These are phyloP conservation scores for Proterorhinus semilunaris DNA, from an alignment of 2,113 vertebrate genomes.

Conservation along the genomic window DNA sequence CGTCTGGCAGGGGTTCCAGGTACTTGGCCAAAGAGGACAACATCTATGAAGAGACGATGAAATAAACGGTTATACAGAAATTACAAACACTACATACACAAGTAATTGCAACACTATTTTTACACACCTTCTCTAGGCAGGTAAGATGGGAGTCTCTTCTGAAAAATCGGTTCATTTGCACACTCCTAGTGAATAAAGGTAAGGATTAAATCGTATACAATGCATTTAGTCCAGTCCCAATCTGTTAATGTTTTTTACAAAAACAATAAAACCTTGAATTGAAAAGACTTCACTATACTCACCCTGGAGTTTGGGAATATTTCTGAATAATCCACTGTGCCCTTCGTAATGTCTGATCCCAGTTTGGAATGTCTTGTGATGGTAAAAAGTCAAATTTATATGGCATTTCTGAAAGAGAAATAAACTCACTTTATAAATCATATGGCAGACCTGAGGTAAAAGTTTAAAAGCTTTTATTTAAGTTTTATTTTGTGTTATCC, in stretches of 20 bases:
- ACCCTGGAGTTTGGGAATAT: constrained; percentile 86
- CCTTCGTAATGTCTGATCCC: constrained; percentile 88
- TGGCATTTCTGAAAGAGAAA: constrained; percentile 82
- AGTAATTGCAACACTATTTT: neutral
- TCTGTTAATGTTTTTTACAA: neutral
- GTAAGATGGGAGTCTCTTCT: constrained; percentile 89
- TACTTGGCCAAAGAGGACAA: constrained; percentile 88
- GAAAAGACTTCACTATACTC: constrained; percentile 24
- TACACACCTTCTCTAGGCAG: constrained; percentile 91
- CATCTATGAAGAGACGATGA: constrained; percentile 76
- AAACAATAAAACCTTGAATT: neutral
- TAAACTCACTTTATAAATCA: constrained; percentile 5
- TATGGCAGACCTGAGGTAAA: neutral
- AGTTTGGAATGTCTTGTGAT: constrained; percentile 84
- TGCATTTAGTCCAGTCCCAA: neutral
- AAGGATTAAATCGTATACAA: neutral
- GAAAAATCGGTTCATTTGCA: constrained; percentile 90
- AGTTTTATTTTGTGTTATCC: neutral
- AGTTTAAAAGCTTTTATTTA: no score
- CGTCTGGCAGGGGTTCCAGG: constrained; percentile 81
- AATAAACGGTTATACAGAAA: neutral
- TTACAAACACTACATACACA: neutral
- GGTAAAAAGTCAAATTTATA: constrained; percentile 90
- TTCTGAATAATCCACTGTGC: constrained; percentile 93
- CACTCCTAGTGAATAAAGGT: constrained; percentile 73